A percentile compares a stretch with the other conserved stretches of the same genome.
phyloP scores from a whole-genome alignment of 2,888 invertebrate genomes.

The Argyresthia albistria region DNA sequence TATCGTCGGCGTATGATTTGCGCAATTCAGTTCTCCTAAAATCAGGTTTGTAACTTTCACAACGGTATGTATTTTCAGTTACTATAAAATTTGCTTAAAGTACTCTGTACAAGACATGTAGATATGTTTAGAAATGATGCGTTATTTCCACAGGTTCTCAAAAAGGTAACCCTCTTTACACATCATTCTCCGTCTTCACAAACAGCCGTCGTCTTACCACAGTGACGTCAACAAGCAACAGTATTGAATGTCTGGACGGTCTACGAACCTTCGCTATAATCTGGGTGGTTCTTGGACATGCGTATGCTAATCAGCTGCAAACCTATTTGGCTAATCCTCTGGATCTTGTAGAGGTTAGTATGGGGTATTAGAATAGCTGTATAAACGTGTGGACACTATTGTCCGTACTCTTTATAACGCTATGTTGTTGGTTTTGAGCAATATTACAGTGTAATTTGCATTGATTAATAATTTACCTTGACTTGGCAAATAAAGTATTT shows the following conservation, averaged over 20 bases:
- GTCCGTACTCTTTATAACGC: too few relatives aligned
- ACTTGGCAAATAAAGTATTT: too few relatives aligned
- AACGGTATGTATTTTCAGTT: too few relatives aligned
- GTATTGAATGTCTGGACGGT: slow-evolving; percentile 57
- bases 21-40: slow-evolving; percentile 21
- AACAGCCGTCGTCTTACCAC: slow-evolving; percentile 41
- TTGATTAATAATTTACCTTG: too few relatives aligned
- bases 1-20: slow-evolving; percentile 35
- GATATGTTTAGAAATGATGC: slow-evolving; percentile 4
- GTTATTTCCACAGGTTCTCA: too few relatives aligned
- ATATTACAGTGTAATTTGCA: too few relatives aligned
- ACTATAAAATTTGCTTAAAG: too few relatives aligned
- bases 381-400: too few relatives aligned
- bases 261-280: slow-evolving; percentile 56
- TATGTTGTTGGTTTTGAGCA: too few relatives aligned
- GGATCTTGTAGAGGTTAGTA: slow-evolving; percentile 26
- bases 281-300: slow-evolving; percentile 62
- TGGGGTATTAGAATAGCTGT: too few relatives aligned
- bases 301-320: slow-evolving; percentile 23
- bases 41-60: slow-evolving; percentile 30
- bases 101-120: too few relatives aligned
- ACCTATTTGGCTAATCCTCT: slow-evolving; percentile 23
- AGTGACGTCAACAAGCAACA: slow-evolving; percentile 30
- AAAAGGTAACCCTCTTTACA: slow-evolving; percentile 12
- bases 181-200: slow-evolving; percentile 20